A percentile compares a stretch with the other conserved stretches of the same genome.
Evolutionary conservation across 2,888 invertebrate species (phyloP).

Genomic region (Cerastoderma edule): DNA sequence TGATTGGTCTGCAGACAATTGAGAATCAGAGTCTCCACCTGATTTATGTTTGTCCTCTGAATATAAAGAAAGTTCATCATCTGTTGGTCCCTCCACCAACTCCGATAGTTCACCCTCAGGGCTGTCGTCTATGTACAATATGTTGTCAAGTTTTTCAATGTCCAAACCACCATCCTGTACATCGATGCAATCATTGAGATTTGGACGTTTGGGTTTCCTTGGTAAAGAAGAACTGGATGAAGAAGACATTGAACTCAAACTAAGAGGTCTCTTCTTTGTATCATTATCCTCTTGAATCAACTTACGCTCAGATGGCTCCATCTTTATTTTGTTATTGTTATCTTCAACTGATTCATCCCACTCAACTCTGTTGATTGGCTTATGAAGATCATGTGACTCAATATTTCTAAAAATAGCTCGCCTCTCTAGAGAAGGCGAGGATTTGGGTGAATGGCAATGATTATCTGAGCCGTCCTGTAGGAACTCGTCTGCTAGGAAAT

Average conservation of each 20-base stretch:
- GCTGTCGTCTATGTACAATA: slow-evolving; percentile 67
- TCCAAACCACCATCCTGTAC: slow-evolving; percentile 50
- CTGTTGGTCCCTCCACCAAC: slow-evolving; percentile 33
- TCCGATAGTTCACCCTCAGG: slow-evolving; percentile 44
- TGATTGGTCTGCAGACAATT: slow-evolving; percentile 51
- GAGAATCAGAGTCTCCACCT: slow-evolving; percentile 52
- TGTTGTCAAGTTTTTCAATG: slow-evolving; percentile 64
- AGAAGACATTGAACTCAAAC: slow-evolving; percentile 83
- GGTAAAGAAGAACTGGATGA: slow-evolving; percentile 80
- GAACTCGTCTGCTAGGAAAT: slow-evolving; percentile 48
- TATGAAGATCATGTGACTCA: slow-evolving; percentile 26
- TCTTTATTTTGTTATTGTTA: slow-evolving; percentile 39
- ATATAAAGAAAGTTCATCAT: slow-evolving; percentile 59
- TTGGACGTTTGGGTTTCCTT: slow-evolving; percentile 74
- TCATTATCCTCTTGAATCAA: slow-evolving; percentile 73
- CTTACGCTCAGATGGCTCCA: slow-evolving; percentile 46
- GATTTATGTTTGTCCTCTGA: slow-evolving; percentile 58
- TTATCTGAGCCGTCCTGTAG: slow-evolving; percentile 48
- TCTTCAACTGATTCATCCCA: slow-evolving; percentile 36
- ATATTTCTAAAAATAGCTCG: slow-evolving; percentile 24
- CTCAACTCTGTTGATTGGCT: slow-evolving; percentile 32
- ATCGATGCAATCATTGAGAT: slow-evolving; percentile 62
- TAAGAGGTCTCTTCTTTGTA: slow-evolving; percentile 81
- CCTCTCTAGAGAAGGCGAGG: slow-evolving; percentile 33
- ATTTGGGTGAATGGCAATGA: slow-evolving; percentile 51